phyloP scores from a whole-genome alignment of 2,888 invertebrate genomes.

The Agonum fuliginosum region DNA sequence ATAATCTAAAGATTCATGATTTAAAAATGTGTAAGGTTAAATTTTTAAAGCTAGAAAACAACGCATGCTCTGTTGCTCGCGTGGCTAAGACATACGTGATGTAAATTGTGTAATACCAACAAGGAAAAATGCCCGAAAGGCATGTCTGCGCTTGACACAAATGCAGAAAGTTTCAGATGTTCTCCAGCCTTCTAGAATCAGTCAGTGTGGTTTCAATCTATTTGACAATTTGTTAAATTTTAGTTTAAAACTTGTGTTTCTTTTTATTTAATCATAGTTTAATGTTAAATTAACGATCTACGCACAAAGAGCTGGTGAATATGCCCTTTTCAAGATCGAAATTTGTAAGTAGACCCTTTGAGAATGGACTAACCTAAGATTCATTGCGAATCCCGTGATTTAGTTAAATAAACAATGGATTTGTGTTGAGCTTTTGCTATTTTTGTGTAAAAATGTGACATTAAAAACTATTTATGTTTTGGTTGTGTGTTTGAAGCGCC shows the following conservation, averaged over 20 bases:
- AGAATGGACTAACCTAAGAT: constrained; percentile 36
- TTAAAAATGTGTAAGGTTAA: constrained; percentile 3
- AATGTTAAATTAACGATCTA: constrained; percentile 37
- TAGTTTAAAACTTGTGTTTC: constrained; percentile 32
- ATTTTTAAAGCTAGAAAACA: constrained; percentile 19
- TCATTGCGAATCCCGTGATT: constrained; percentile 46
- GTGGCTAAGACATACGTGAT: constrained; percentile 25
- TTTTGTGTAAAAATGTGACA: constrained; percentile 50
- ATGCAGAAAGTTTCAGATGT: constrained; percentile 46
- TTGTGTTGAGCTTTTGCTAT: constrained; percentile 29
- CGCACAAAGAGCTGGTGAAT: constrained; percentile 52
- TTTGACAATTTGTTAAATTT: constrained; percentile 54
- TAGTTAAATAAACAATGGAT: constrained; percentile 21
- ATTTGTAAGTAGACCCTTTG: constrained; percentile 63
- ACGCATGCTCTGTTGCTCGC: constrained; percentile 35
- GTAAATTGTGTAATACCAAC: not conserved
- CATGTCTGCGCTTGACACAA: constrained; percentile 13
- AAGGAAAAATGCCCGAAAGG: not conserved
- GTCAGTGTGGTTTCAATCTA: constrained; percentile 29
- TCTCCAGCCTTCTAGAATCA: constrained; percentile 57
- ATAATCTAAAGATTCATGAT: constrained; percentile 11
- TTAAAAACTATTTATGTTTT: constrained; percentile 57
- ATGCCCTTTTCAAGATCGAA: constrained; percentile 65
- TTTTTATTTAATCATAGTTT: constrained; percentile 51
- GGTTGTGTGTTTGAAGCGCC: constrained; percentile 30